Evolutionary conservation across 2,113 vertebrate genomes (phyloP).

Genomic region (Hystrix brachyura): DNA sequence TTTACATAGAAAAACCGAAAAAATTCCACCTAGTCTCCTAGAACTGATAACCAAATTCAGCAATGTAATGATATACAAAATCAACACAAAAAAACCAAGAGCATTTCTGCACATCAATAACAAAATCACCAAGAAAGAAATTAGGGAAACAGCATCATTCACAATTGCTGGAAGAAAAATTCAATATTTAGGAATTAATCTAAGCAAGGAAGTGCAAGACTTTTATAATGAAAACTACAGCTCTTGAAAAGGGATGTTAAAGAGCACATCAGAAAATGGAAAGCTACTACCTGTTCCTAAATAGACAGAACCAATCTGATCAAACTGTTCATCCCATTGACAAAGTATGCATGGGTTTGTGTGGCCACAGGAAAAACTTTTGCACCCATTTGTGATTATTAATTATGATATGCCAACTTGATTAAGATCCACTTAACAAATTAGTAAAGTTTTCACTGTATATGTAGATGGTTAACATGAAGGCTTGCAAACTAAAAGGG

Average conservation of each 20-base stretch:
- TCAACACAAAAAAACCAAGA: background rate
- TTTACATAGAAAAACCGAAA: background rate
- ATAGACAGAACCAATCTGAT: background rate
- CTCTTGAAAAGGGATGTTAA: background rate
- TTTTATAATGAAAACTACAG: background rate
- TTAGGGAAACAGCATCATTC: background rate
- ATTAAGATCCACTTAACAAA: background rate
- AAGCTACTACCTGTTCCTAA: background rate
- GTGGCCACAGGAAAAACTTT: background rate
- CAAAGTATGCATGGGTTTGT: fast-evolving
- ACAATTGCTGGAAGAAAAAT: background rate
- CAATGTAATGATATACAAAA: background rate
- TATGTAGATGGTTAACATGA: background rate
- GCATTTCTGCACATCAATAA: background rate
- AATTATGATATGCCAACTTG: background rate
- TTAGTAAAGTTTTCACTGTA: background rate
- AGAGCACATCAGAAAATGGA: background rate
- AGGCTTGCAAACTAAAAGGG: background rate
- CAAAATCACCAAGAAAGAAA: background rate
- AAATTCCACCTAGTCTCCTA: background rate
- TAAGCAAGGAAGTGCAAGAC: background rate
- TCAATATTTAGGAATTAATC: background rate
- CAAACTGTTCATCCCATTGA: background rate
- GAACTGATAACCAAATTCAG: background rate
- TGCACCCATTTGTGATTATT: background rate